Percentiles rank a stretch among this genome's conserved stretches.
Evolutionary conservation across 2,797 vertebrate species (phyloP).

Genomic region (Enteromius unitaeniatus): DNA sequence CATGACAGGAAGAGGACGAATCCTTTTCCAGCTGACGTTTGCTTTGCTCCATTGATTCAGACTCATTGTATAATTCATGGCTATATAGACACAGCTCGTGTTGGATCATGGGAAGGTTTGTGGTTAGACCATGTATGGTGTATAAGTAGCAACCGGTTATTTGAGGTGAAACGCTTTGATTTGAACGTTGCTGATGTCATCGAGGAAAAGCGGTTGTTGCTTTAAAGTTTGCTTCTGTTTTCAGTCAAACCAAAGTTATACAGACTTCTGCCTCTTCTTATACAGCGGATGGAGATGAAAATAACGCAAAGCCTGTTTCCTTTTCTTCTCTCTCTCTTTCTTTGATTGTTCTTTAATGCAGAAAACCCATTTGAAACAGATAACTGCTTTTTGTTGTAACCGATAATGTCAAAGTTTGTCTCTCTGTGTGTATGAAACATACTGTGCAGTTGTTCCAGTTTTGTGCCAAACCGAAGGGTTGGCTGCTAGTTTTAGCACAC

Average conservation of each 20-base stretch:
- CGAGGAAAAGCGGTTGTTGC: conserved; percentile 79
- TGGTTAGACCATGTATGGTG: conserved; percentile 55
- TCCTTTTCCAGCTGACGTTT: conserved; percentile 80
- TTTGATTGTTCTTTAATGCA: conserved; percentile 76
- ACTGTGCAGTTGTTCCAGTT: conserved; percentile 89
- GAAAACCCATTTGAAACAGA: conserved; percentile 79
- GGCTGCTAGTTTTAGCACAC: conserved; percentile 86
- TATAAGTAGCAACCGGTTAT: conserved; percentile 65
- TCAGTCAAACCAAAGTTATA: conserved; percentile 99
- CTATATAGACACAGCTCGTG: conserved; percentile 58
- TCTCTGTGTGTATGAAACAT: conserved; percentile 87
- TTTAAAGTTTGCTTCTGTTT: conserved; percentile 88
- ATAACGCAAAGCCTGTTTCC: conserved; percentile 82
- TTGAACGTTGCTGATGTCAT: conserved; percentile 74
- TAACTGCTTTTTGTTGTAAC: conserved; percentile 83
- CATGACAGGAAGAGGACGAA: conserved; percentile 90
- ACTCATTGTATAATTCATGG: conserved; percentile 67
- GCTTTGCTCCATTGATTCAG: conserved; percentile 73
- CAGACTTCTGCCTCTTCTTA: conserved; percentile 99
- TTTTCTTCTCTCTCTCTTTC: conserved; percentile 84
- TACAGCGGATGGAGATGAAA: conserved; percentile 91
- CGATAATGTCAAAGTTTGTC: conserved; percentile 83
- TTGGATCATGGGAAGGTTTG: conserved; percentile 49
- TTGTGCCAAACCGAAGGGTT: conserved; percentile 89
- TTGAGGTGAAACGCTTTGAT: conserved; percentile 58